Conservation (phyloP, 2,888 invertebrate species). For the Drosophila subquinaria region DNA sequence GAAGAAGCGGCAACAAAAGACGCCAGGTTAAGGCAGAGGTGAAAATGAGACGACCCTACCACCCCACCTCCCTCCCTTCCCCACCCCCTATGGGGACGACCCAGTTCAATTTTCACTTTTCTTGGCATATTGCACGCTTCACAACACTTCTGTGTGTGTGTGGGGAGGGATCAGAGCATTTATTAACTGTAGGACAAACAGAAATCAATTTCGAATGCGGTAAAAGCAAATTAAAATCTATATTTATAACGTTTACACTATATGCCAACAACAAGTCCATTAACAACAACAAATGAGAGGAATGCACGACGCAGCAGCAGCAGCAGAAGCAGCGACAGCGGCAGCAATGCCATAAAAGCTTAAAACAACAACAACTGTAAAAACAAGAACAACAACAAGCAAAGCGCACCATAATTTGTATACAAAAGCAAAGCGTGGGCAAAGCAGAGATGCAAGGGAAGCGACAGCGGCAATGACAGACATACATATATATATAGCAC, state of each 20-base stretch:
- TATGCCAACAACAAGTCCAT: slow-evolving; percentile 25
- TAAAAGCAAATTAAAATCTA: slow-evolving; percentile 71
- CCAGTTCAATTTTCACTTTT: slow-evolving; percentile 62
- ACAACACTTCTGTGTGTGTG: slow-evolving; percentile 2
- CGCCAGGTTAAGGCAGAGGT: slow-evolving; percentile 47
- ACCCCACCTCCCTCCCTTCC: neutral
- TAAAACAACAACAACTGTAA: slow-evolving; percentile 70
- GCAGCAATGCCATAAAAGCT: slow-evolving; percentile 68
- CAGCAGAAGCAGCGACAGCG: slow-evolving; percentile 25
- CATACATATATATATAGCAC: slow-evolving; percentile 10
- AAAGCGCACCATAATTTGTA: slow-evolving; percentile 73
- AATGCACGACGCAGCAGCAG: slow-evolving; percentile 28
- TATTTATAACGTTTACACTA: slow-evolving; percentile 65
- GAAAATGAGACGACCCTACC: slow-evolving; percentile 7
- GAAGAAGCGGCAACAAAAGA: slow-evolving; percentile 43
- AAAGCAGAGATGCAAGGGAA: slow-evolving; percentile 30
- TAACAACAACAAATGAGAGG: slow-evolving; percentile 35
- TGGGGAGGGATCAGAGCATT: slow-evolving; percentile 24
- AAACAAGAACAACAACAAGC: slow-evolving; percentile 65
- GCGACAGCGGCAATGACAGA: slow-evolving; percentile 61
- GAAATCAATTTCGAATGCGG: slow-evolving; percentile 68
- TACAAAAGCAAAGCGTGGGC: slow-evolving; percentile 62
- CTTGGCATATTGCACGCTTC: slow-evolving; percentile 50
- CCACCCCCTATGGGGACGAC: slow-evolving; percentile 1
- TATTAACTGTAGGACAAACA: slow-evolving; percentile 58